Evolutionary conservation across 2,797 vertebrate genomes (phyloP).

Genomic region (Austrolebias charrua): DNA sequence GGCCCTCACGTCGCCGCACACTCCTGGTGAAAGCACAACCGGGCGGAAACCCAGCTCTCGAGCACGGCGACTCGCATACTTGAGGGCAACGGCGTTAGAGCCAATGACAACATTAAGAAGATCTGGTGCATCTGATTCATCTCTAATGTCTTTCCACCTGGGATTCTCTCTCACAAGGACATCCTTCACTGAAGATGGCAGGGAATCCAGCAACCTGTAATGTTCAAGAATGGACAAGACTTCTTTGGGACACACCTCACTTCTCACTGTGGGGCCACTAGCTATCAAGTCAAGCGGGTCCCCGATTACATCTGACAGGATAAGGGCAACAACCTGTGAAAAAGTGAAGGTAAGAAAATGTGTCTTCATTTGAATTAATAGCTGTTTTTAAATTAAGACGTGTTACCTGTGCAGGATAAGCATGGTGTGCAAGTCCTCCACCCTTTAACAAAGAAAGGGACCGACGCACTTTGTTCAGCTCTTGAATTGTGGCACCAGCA

Average conservation of each 20-base stretch:
- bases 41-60: constrained; percentile 83
- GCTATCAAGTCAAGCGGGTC: constrained; percentile 93
- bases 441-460: constrained; percentile 91
- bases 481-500: constrained; percentile 92
- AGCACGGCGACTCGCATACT: constrained; percentile 78
- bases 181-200: constrained; percentile 83
- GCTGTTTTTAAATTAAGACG: neutral
- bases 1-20: constrained; percentile 83
- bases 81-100: constrained; percentile 87
- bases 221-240: constrained; percentile 83
- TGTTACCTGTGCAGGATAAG: constrained; percentile 88
- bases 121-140: constrained; percentile 27
- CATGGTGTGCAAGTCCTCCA: constrained; percentile 87
- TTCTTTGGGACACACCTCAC: constrained; percentile 77
- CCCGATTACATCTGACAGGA: constrained; percentile 94
- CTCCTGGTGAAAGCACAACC: constrained; percentile 82
- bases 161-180: constrained; percentile 73
- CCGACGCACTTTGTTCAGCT: constrained; percentile 91
- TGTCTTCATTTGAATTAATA: neutral
- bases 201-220: constrained; percentile 77
- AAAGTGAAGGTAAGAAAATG: constrained; percentile 1
- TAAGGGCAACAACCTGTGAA: constrained; percentile 88
- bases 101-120: constrained; percentile 90
- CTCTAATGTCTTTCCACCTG: constrained; percentile 23
- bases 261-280: constrained; percentile 90